Evolutionary conservation across 1,140 invertebrate species (phyloP), one percentile per base, ranked within the genome.

Genomic region (Zaprionus nigranus): DNA sequence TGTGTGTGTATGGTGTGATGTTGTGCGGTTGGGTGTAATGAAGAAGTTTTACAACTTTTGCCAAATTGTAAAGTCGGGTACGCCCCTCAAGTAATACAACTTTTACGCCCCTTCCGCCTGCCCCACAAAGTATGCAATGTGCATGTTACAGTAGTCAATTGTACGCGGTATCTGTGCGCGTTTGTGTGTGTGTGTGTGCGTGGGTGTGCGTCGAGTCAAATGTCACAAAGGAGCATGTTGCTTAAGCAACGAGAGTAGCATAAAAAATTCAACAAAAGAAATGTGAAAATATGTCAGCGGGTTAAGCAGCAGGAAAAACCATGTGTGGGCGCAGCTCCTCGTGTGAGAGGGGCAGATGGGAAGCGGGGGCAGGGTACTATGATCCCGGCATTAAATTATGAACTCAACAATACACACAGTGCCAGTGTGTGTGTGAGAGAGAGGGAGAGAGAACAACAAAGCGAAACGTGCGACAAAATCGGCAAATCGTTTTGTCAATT

Each of bases 171-270:
- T 22, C 17, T 20, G 46, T n/a, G 53, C 11, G 40, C n/a, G n/a
- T n/a, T n/a, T n/a, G n/a, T 17, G 17, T 28, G 59, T 61, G 17
- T 1, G 72, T 34, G 40, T 51, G 60, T 51, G 62, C 26, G 60
- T 60, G 73, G 54, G 57, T 58, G 54, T 77, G 81, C 62, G 62
- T 67, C 64, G 76, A 82, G 82, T 86, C 82, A 79, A 86, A 86
- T 87, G 83, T 87, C 83, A 87, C 83, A 86, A 86, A 87, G 83
- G 73, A 87, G 69, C 69, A 79, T 61, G 79, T 72, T 82, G 83
- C 83, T 82, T 68, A 67, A 87, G 83, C 83, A 82, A 87, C 82
- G 72, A 20, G 24, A 60, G 40, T 24, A 69, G 43, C 72, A 68
- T 75, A 75, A 70, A 79, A 79, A 71, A 79, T 75, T 78, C 65